A percentile compares a stretch with the other conserved stretches of the same genome.
phyloP scores from a whole-genome alignment of 2,797 vertebrate species.

The Lagorchestes hirsutus region DNA sequence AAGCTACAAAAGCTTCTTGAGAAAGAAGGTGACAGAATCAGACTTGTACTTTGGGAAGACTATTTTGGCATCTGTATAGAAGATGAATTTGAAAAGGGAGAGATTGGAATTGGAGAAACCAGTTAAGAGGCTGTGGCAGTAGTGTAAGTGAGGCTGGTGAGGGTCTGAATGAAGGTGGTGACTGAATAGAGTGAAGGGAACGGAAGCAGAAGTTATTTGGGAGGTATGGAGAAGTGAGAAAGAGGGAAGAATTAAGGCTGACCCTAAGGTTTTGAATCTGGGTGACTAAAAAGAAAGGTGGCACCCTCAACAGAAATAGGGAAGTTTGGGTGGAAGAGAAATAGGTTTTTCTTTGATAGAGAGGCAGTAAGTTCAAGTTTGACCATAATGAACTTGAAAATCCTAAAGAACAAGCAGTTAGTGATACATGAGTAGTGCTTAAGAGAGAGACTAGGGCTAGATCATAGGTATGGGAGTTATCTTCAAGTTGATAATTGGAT shows the following conservation, averaged over 20 bases:
- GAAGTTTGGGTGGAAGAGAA: background rate
- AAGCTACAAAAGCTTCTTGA: too few species aligned
- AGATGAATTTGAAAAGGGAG: background rate
- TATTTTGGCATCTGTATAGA: background rate
- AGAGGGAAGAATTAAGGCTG: too few species aligned
- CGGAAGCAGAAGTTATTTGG: background rate
- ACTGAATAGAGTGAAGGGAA: background rate
- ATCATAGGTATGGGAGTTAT: too few species aligned
- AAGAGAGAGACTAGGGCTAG: too few species aligned
- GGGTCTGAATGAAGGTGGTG: background rate
- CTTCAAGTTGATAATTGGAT: too few species aligned
- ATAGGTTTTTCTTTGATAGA: too few species aligned
- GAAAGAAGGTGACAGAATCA: background rate
- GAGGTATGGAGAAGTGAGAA: background rate
- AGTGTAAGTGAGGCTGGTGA: background rate
- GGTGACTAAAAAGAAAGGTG: background rate
- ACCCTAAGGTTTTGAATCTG: background rate
- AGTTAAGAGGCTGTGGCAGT: background rate
- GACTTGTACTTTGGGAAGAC: background rate
- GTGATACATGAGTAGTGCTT: too few species aligned
- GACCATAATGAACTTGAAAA: too few species aligned
- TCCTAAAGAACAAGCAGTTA: too few species aligned
- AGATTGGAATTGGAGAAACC: background rate
- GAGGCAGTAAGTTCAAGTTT: too few species aligned
- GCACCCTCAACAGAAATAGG: background rate